Percentiles rank a stretch among this genome's conserved stretches.
phyloP scores from a whole-genome alignment of 2,797 vertebrate genomes.

The Orestias chungarensis region DNA sequence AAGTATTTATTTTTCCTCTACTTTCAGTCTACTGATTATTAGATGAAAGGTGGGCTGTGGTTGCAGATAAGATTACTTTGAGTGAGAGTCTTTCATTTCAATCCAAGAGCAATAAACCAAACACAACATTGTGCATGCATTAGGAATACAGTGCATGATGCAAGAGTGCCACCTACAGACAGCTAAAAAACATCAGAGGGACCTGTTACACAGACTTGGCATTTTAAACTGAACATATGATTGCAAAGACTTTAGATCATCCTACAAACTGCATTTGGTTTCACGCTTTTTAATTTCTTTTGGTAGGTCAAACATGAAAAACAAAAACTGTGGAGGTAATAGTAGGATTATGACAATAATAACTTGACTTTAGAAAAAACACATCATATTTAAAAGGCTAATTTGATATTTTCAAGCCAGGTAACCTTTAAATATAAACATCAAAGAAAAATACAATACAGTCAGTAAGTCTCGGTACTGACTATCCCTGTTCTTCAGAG shows the following conservation, averaged over 20 bases:
- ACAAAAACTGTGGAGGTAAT: neutral
- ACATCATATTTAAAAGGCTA: neutral
- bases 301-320: neutral
- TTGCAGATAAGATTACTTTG: slow-evolving; percentile 15
- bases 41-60: slow-evolving; percentile 7
- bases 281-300: neutral
- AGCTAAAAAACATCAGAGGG: slow-evolving; percentile 1
- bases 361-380: neutral
- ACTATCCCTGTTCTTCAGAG: neutral
- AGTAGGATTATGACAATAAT: no score
- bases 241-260: neutral
- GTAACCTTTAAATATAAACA: neutral
- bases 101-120: slow-evolving; percentile 32
- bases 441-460: neutral
- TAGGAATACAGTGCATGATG: slow-evolving; percentile 12
- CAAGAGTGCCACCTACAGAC: slow-evolving; percentile 18
- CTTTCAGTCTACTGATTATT: neutral
- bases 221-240: neutral
- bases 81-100: slow-evolving; percentile 28
- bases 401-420: neutral
- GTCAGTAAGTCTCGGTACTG: neutral
- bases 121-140: slow-evolving; percentile 15
- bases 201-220: neutral
- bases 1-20: neutral
- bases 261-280: neutral